These are phyloP conservation scores for Lepus townsendii DNA, from an alignment of 2,797 vertebrate genomes.

Conservation along the genomic window DNA sequence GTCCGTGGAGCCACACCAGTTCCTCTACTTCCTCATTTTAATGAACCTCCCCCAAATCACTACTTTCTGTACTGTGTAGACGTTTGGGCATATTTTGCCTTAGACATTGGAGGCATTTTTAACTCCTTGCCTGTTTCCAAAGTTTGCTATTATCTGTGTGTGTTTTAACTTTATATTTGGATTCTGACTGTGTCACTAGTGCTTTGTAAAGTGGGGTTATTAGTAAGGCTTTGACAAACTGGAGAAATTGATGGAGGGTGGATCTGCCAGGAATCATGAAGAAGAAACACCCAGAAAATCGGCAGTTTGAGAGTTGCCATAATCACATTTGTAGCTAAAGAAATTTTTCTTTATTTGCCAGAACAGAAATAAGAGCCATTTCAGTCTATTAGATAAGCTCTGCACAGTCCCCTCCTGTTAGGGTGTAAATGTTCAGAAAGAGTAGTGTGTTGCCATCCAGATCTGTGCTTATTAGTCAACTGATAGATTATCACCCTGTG, in stretches of 20 bases:
- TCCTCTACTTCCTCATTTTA: not conserved
- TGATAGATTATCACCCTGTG: conserved; percentile 4
- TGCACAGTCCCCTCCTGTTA: conserved; percentile 20
- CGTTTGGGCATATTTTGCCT: not conserved
- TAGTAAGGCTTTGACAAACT: conserved; percentile 35
- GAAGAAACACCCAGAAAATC: conserved; percentile 62
- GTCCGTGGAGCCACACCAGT: not conserved
- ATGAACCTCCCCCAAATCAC: not conserved
- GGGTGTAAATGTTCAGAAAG: conserved; percentile 61
- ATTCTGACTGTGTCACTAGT: not conserved
- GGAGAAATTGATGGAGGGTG: conserved; percentile 13
- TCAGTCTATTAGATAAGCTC: conserved; percentile 61
- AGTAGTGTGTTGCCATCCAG: conserved; percentile 43
- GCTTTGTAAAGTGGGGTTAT: not conserved
- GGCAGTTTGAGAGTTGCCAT: conserved; percentile 45
- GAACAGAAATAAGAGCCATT: conserved; percentile 66
- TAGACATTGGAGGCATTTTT: not conserved
- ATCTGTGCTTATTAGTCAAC: conserved; percentile 57
- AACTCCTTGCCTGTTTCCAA: not conserved
- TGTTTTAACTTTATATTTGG: not conserved
- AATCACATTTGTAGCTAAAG: conserved; percentile 67
- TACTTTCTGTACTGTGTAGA: not conserved
- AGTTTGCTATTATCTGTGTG: not conserved
- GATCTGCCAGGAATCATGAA: conserved; percentile 23
- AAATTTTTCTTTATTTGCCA: conserved; percentile 65